Evolutionary conservation across 2,113 vertebrate species (phyloP).

Genomic region (Oncorhynchus clarkii): DNA sequence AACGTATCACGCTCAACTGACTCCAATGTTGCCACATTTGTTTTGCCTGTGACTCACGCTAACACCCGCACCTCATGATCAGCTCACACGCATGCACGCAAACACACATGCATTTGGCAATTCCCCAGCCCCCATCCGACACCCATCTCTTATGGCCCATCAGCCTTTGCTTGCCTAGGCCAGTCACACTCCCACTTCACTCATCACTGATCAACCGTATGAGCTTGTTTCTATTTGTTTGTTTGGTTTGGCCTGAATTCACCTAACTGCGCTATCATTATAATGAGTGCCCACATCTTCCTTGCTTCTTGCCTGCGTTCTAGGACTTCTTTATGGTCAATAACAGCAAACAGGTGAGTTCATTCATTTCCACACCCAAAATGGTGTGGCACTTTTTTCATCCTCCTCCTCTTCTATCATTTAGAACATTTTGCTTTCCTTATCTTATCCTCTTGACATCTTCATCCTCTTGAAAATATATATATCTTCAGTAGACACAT

Average conservation of each 20-base stretch:
- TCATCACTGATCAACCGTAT: slow-evolving; percentile 38
- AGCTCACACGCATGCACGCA: slow-evolving; percentile 3
- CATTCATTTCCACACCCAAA: slow-evolving; percentile 7
- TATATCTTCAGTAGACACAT: too few species aligned
- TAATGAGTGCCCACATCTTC: slow-evolving; percentile 84
- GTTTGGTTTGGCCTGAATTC: slow-evolving; percentile 74
- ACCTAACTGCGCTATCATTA: slow-evolving; percentile 84
- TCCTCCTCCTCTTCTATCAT: neutral
- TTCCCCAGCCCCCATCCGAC: neutral
- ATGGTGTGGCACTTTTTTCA: too few species aligned
- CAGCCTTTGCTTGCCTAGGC: slow-evolving; percentile 37
- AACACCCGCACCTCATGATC: slow-evolving; percentile 15
- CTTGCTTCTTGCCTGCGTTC: slow-evolving; percentile 93
- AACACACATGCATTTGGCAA: neutral
- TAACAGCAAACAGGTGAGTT: slow-evolving; percentile 98
- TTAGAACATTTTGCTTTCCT: neutral
- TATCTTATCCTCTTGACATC: too few species aligned
- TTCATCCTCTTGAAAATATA: too few species aligned
- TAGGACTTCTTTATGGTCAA: slow-evolving; percentile 99
- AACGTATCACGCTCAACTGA: neutral
- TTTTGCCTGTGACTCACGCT: slow-evolving; percentile 22
- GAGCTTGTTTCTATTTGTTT: slow-evolving; percentile 59
- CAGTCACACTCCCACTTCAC: slow-evolving; percentile 36
- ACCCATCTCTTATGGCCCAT: slow-evolving; percentile 26
- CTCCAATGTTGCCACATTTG: neutral